These are phyloP conservation scores for Halictus rubicundus DNA, from an alignment of 1,140 invertebrate genomes.

Conservation along the genomic window DNA sequence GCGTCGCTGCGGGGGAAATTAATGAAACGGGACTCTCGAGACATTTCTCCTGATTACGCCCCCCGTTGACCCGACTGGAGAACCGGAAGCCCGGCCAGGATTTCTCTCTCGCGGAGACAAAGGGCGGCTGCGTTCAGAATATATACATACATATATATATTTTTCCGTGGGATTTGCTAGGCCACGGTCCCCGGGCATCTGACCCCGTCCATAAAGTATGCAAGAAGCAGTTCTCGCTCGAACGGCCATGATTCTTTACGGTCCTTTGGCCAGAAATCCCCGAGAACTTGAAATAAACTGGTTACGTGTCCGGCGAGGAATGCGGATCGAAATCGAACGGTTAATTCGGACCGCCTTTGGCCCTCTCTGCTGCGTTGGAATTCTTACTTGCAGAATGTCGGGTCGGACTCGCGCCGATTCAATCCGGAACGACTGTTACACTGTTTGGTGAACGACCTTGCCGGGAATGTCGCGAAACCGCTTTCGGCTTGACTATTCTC, in stretches of 20 bases:
- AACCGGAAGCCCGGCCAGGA: background rate
- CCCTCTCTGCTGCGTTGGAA: background rate
- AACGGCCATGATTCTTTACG: background rate
- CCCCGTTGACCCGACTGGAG: background rate
- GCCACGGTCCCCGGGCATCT: too few relatives aligned
- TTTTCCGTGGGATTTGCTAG: background rate
- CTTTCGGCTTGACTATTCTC: constrained; percentile 21
- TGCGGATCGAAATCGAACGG: constrained; percentile 22
- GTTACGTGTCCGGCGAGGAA: constrained; percentile 9
- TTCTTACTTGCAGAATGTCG: constrained; percentile 14
- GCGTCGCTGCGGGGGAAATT: constrained; percentile 4
- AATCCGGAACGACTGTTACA: constrained; percentile 10
- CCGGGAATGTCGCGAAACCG: constrained; percentile 48
- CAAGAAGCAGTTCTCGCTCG: too few relatives aligned
- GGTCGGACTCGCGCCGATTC: constrained; percentile 24
- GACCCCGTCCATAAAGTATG: too few relatives aligned
- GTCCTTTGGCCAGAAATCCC: too few relatives aligned
- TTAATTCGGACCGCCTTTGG: background rate
- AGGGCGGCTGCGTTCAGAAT: background rate
- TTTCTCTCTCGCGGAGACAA: background rate
- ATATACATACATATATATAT: too few relatives aligned
- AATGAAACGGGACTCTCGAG: constrained; percentile 9
- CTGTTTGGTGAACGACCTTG: constrained; percentile 51
- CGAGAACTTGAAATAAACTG: background rate
- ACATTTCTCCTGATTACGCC: constrained; percentile 7